phyloP scores from a whole-genome alignment of 2,888 invertebrate species.

The Zaprionus lineosus region DNA sequence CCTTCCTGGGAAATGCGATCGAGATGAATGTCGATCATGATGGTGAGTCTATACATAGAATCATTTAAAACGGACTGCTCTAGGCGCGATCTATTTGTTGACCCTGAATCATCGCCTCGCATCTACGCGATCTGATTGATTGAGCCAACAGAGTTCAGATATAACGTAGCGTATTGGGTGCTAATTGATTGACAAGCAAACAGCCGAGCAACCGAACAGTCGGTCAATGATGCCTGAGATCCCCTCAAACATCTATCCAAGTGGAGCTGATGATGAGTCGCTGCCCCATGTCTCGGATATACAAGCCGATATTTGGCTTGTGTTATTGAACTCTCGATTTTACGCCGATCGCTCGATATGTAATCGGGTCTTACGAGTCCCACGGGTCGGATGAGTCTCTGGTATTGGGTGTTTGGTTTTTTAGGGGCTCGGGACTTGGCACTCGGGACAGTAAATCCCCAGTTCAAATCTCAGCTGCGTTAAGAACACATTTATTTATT shows the following conservation, averaged over 20 bases:
- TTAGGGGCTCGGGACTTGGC: no score
- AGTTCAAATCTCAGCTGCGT: slow-evolving; percentile 2
- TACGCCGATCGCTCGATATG: slow-evolving; percentile 33
- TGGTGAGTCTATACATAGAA: slow-evolving; percentile 81
- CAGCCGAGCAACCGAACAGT: slow-evolving; percentile 8
- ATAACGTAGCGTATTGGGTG: slow-evolving; percentile 43
- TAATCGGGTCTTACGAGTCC: slow-evolving; percentile 3
- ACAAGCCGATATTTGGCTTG: not conserved
- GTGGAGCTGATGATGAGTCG: not conserved
- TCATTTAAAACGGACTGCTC: no score
- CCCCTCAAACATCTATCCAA: not conserved
- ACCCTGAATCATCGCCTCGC: slow-evolving; percentile 56
- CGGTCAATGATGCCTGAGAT: slow-evolving; percentile 25
- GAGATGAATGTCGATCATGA: slow-evolving; percentile 85
- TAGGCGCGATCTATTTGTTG: slow-evolving; percentile 34
- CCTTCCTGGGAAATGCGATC: slow-evolving; percentile 85
- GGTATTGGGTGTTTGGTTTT: no score
- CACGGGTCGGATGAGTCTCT: no score
- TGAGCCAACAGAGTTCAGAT: slow-evolving; percentile 45
- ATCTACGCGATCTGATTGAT: slow-evolving; percentile 47
- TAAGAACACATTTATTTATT: not conserved
- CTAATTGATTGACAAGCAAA: slow-evolving; percentile 54
- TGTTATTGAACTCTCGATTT: slow-evolving; percentile 61
- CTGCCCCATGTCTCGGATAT: not conserved
- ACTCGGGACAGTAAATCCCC: no score